Conservation (phyloP, 2,113 vertebrate genomes). For the Chrysochloris asiatica region DNA sequence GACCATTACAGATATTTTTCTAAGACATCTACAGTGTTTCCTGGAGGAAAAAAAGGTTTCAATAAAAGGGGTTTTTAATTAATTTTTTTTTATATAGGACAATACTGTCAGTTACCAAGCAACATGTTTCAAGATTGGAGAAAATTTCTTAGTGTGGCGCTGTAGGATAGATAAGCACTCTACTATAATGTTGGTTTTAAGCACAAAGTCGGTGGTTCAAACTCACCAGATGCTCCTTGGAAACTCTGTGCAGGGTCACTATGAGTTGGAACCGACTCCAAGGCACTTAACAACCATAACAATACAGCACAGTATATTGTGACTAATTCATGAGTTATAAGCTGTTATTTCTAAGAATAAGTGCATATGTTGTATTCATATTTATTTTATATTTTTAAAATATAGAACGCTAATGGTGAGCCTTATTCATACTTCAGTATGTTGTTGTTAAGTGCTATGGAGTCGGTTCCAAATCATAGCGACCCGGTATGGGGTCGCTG, state of each 20-base stretch:
- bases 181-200: too few species aligned
- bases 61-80: conserved; percentile 6
- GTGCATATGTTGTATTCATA: conserved; percentile 25
- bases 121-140: conserved; percentile 29
- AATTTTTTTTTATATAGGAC: not conserved
- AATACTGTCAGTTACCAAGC: conserved; percentile 33
- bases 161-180: too few species aligned
- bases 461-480: too few species aligned
- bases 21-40: conserved; percentile 4
- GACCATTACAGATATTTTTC: conserved; percentile 11
- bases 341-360: conserved; percentile 36
- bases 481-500: too few species aligned
- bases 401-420: conserved; percentile 57
- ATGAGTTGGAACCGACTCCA: too few species aligned
- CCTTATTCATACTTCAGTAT: not conserved
- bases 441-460: too few species aligned
- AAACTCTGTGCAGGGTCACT: too few species aligned
- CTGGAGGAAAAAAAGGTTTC: not conserved
- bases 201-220: too few species aligned
- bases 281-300: too few species aligned
- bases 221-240: too few species aligned
- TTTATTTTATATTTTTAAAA: conserved; percentile 51
- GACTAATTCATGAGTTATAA: conserved; percentile 39
- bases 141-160: conserved; percentile 37
- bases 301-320: not conserved